These are phyloP conservation scores for Prochilodus magdalenae DNA, from an alignment of 2,113 vertebrate genomes.

Conservation along the genomic window DNA sequence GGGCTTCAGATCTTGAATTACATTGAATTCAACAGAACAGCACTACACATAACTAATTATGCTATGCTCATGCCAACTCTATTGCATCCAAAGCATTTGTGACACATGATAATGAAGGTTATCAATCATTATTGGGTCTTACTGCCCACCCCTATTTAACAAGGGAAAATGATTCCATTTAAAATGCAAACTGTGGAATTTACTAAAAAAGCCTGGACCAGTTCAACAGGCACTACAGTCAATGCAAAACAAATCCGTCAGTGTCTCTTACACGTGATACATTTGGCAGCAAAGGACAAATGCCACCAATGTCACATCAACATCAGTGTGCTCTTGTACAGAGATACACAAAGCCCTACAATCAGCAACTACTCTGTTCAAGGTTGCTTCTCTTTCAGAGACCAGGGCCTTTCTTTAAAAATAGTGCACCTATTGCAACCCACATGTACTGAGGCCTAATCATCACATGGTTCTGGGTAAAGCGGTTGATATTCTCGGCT, in stretches of 20 bases:
- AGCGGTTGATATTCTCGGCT: background rate
- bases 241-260: background rate
- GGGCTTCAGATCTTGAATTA: no score
- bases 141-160: background rate
- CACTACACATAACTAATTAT: no score
- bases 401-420: slow-evolving; percentile 15
- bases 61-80: no score
- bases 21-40: no score
- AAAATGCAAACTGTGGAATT: background rate
- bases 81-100: no score
- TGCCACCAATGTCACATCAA: slow-evolving; percentile 11
- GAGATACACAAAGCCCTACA: slow-evolving; percentile 12
- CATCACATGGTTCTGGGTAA: background rate
- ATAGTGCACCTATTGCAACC: slow-evolving; percentile 12
- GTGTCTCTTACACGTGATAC: background rate
- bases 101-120: no score
- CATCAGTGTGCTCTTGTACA: slow-evolving; percentile 1
- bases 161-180: background rate
- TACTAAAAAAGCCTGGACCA: background rate
- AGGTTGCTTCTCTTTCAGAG: slow-evolving; percentile 22
- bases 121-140: no score
- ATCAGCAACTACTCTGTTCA: slow-evolving; percentile 21
- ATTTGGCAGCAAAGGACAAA: background rate
- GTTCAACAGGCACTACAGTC: background rate
- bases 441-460: background rate